A percentile compares a stretch with the other conserved stretches of the same genome.
Evolutionary conservation across 2,797 vertebrate species (phyloP).

Genomic region (Arctocebus calabarensis): DNA sequence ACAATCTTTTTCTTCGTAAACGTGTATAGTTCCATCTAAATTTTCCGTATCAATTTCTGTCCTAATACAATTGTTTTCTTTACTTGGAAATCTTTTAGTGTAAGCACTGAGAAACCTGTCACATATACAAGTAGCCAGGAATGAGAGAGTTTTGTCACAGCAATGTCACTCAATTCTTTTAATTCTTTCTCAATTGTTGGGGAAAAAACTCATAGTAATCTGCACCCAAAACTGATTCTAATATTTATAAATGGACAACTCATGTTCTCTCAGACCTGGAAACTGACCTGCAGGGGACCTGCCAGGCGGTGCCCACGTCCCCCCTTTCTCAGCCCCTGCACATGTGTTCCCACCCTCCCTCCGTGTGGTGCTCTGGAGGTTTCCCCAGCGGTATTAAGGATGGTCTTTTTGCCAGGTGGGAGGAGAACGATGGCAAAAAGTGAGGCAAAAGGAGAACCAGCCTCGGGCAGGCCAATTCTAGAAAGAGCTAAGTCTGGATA

Average conservation of each 20-base stretch:
- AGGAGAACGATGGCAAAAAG: neutral
- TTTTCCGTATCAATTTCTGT: constrained; percentile 52
- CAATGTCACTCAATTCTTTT: neutral
- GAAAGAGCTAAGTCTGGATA: neutral
- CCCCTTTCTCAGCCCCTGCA: neutral
- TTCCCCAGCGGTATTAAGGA: neutral
- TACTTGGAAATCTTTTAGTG: constrained; percentile 49
- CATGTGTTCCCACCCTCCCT: neutral
- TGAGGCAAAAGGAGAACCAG: no score
- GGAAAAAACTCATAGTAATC: neutral
- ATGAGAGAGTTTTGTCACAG: neutral
- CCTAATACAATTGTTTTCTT: constrained; percentile 50
- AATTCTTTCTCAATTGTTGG: neutral
- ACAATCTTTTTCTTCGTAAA: constrained; percentile 45
- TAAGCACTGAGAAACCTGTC: neutral
- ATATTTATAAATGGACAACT: neutral
- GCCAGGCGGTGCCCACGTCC: neutral
- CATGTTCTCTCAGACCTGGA: neutral
- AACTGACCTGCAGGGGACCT: neutral
- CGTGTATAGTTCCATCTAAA: constrained; percentile 30
- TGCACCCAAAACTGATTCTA: constrained; percentile 40
- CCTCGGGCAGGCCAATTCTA: neutral
- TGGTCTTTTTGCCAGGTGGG: no score
- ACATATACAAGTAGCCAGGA: neutral
- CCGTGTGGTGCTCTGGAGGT: no score